phyloP scores from a whole-genome alignment of 2,888 invertebrate genomes.

The Pyrocoelia pectoralis region DNA sequence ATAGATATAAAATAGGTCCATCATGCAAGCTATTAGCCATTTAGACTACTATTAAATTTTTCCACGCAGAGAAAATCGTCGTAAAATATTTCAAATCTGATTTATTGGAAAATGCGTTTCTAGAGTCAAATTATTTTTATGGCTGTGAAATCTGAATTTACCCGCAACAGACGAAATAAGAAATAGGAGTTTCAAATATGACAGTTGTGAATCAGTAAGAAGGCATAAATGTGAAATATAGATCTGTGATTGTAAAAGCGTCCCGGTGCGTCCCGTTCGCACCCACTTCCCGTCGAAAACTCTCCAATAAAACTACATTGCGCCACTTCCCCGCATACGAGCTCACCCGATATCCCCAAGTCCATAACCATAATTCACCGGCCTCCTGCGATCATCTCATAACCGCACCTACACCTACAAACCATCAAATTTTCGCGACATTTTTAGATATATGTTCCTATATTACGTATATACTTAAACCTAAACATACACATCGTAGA shows the following conservation, averaged over 20 bases:
- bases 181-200: constrained; percentile 53
- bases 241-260: constrained; percentile 53
- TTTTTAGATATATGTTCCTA: constrained; percentile 31
- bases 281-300: constrained; percentile 39
- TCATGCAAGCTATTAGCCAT: constrained; percentile 6
- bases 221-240: constrained; percentile 58
- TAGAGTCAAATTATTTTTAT: constrained; percentile 38
- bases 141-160: constrained; percentile 28
- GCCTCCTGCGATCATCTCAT: constrained; percentile 47
- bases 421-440: constrained; percentile 51
- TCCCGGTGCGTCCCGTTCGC: constrained; percentile 42
- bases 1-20: constrained; percentile 1
- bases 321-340: constrained; percentile 35
- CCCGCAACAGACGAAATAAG: constrained; percentile 47
- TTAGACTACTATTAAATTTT: constrained; percentile 10
- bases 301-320: constrained; percentile 44
- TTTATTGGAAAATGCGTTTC: constrained; percentile 22
- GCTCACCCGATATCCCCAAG: constrained; percentile 43
- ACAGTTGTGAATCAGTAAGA: constrained; percentile 55
- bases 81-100: constrained; percentile 22
- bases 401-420: constrained; percentile 49
- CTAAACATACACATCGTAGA: constrained; percentile 16
- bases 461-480: constrained; percentile 21
- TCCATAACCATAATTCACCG: constrained; percentile 54
- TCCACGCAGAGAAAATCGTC: constrained; percentile 5